Evolutionary conservation across 2,888 invertebrate species (phyloP).

Genomic region (Yponomeuta malinellus): DNA sequence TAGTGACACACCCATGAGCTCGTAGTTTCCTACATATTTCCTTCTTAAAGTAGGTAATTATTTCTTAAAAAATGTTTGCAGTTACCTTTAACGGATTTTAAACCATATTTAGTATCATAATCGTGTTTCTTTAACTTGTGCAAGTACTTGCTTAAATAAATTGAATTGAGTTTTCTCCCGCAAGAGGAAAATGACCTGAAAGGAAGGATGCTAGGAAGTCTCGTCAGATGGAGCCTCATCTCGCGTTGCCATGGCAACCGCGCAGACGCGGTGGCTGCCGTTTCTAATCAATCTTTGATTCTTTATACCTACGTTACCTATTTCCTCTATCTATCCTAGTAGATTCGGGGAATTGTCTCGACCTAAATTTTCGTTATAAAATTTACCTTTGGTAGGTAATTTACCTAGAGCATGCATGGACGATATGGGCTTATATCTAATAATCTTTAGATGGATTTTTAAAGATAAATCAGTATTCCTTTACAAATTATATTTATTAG

Average conservation of each 20-base stretch:
- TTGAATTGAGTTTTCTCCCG: slow-evolving; percentile 14
- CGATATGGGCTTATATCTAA: no score
- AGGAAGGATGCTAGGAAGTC: slow-evolving; percentile 43
- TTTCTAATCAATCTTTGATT: not conserved
- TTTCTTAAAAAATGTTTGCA: not conserved
- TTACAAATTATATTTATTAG: no score
- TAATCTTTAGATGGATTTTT: no score
- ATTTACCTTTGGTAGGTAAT: no score
- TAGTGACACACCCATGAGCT: slow-evolving; percentile 6
- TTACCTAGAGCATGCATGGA: no score
- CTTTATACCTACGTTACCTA: no score
- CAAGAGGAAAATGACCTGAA: slow-evolving; percentile 32
- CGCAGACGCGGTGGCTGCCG: slow-evolving; percentile 44
- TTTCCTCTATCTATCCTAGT: no score
- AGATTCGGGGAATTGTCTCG: no score
- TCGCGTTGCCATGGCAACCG: slow-evolving; percentile 41
- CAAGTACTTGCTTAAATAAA: slow-evolving; percentile 13
- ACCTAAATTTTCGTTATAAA: no score
- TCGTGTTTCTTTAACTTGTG: no score
- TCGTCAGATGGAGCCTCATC: slow-evolving; percentile 47
- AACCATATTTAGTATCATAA: no score
- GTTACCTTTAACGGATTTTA: not conserved
- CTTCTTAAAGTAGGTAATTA: not conserved
- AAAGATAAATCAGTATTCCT: no score
- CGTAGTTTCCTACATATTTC: not conserved